Conservation (phyloP, 2,113 vertebrate species). For the Notothenia rossii region DNA sequence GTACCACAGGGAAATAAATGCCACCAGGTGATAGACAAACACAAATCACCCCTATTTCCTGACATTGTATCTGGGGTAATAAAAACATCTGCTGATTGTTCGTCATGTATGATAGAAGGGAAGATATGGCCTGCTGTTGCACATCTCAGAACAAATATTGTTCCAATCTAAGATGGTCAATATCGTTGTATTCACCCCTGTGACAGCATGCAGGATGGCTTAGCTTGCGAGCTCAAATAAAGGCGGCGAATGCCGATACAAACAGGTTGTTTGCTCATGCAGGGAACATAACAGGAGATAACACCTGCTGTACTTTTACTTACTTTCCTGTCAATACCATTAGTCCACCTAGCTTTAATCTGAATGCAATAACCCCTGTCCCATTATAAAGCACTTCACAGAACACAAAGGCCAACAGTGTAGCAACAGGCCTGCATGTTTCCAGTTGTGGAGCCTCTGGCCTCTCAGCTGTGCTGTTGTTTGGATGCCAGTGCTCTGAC, state of each 20-base stretch:
- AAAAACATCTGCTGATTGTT: conserved; percentile 52
- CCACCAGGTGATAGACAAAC: conserved; percentile 8
- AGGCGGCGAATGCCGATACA: conserved; percentile 6
- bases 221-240: conserved; percentile 36
- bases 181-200: conserved; percentile 34
- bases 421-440: background rate
- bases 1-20: conserved; percentile 2
- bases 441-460: conserved; percentile 50
- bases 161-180: conserved; percentile 33
- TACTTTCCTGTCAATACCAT: conserved; percentile 34
- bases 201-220: conserved; percentile 35
- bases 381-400: conserved; percentile 61
- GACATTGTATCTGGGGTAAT: conserved; percentile 23
- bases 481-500: conserved; percentile 35
- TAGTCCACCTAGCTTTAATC: conserved; percentile 24
- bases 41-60: conserved; percentile 55
- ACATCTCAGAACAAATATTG: conserved; percentile 35
- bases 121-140: background rate
- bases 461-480: conserved; percentile 56
- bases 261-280: conserved; percentile 38
- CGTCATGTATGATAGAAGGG: conserved; percentile 40
- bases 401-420: conserved; percentile 30
- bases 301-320: conserved; percentile 36
- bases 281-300: conserved; percentile 14
- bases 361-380: conserved; percentile 33